Conservation (phyloP, 2,797 vertebrate species). For the Pseudomugil tenellus region DNA sequence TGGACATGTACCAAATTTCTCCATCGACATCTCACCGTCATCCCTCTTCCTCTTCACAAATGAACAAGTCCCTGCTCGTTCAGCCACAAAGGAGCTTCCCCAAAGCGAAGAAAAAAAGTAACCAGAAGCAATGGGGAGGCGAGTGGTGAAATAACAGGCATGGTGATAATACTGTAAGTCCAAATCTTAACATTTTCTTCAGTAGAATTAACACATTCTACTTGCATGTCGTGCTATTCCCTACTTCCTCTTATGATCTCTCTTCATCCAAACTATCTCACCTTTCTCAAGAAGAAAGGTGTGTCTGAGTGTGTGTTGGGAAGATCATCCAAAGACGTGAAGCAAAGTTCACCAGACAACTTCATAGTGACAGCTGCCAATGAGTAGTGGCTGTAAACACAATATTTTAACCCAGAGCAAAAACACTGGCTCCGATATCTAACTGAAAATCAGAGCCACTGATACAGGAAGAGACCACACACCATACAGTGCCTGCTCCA, state of each 20-base stretch:
- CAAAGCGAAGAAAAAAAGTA: constrained; percentile 21
- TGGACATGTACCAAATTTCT: constrained; percentile 30
- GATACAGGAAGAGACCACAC: constrained; percentile 68
- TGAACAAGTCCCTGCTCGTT: constrained; percentile 34
- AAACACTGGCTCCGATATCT: constrained; percentile 69
- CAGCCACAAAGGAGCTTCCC: constrained; percentile 36
- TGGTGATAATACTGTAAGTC: not conserved
- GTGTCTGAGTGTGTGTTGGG: not conserved
- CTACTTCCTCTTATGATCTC: not conserved
- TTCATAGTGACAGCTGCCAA: constrained; percentile 61
- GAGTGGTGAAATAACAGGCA: constrained; percentile 1
- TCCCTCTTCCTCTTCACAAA: constrained; percentile 48
- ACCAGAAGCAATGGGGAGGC: constrained; percentile 10
- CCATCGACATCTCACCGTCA: constrained; percentile 13
- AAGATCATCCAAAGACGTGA: constrained; percentile 9
- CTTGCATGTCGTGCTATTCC: not conserved
- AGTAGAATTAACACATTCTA: not conserved
- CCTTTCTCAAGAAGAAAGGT: constrained; percentile 30
- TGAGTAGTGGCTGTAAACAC: constrained; percentile 52
- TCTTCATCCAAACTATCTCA: constrained; percentile 18
- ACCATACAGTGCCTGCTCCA: constrained; percentile 37
- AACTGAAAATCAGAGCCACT: constrained; percentile 82
- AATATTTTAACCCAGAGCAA: constrained; percentile 44
- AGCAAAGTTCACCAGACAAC: constrained; percentile 63
- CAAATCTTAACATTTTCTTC: not conserved